Percentiles rank a stretch among this genome's conserved stretches.
Conservation (phyloP, 2,113 vertebrate species). For the Calyptomena viridis region DNA sequence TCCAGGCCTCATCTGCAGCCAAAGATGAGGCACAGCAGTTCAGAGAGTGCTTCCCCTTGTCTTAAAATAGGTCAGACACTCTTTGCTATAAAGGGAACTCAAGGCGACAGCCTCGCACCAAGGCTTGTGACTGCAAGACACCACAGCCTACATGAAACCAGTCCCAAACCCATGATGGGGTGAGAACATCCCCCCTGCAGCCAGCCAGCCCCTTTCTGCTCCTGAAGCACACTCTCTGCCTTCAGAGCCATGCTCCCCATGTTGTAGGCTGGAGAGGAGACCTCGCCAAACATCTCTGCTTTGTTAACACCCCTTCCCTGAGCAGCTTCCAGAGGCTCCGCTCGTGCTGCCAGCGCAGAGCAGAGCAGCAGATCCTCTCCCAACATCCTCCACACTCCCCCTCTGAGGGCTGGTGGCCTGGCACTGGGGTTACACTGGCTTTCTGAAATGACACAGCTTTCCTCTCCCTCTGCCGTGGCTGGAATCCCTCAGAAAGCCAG, state of each 20-base stretch:
- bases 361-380: neutral
- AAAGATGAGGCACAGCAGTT: neutral
- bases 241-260: rapidly evolving
- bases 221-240: neutral
- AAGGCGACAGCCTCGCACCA: neutral
- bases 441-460: neutral
- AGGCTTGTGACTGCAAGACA: neutral
- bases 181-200: neutral
- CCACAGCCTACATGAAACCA: neutral
- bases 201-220: neutral
- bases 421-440: neutral
- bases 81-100: neutral
- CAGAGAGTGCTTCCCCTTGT: neutral
- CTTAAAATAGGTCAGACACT: neutral
- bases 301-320: neutral
- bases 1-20: neutral
- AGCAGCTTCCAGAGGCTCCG: neutral
- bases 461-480: rapidly evolving
- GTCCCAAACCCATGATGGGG: rapidly evolving
- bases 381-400: rapidly evolving
- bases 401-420: neutral
- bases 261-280: neutral
- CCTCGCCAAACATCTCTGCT: neutral
- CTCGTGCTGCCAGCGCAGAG: rapidly evolving
- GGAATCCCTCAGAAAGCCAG: neutral